Conservation (phyloP, 2,888 invertebrate genomes). For the Galerucella calmariensis region DNA sequence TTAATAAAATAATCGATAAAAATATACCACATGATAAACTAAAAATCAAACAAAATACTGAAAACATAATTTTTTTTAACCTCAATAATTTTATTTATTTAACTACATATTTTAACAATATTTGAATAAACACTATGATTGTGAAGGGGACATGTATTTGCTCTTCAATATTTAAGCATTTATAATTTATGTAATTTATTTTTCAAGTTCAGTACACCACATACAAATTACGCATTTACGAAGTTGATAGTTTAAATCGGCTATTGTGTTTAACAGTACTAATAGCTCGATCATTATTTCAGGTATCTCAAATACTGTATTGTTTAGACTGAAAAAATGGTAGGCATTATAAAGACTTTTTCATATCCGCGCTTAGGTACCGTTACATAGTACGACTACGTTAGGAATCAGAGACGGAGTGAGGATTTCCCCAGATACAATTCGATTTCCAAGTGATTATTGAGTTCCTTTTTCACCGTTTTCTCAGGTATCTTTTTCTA, state of each 20-base stretch:
- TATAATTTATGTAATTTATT: background rate
- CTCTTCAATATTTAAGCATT: no score
- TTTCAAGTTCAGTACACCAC: background rate
- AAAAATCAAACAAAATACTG: no score
- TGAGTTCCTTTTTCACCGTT: background rate
- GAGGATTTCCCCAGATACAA: background rate
- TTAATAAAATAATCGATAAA: no score
- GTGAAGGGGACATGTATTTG: no score
- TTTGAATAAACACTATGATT: no score
- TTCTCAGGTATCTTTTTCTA: background rate
- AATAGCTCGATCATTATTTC: conserved; percentile 13
- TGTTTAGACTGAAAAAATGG: conserved; percentile 13
- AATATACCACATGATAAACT: no score
- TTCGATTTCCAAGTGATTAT: background rate
- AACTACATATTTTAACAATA: no score
- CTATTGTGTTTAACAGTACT: background rate
- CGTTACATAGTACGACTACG: conserved; percentile 5
- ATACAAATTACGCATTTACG: background rate
- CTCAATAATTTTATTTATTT: no score
- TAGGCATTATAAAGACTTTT: conserved; percentile 14
- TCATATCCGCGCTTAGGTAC: conserved; percentile 8
- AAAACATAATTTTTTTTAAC: no score
- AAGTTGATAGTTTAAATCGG: background rate
- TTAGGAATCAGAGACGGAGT: background rate
- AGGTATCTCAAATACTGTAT: conserved; percentile 11